These are phyloP conservation scores for Tipula vernalis DNA, from an alignment of 2,888 invertebrate genomes.

Conservation along the genomic window DNA sequence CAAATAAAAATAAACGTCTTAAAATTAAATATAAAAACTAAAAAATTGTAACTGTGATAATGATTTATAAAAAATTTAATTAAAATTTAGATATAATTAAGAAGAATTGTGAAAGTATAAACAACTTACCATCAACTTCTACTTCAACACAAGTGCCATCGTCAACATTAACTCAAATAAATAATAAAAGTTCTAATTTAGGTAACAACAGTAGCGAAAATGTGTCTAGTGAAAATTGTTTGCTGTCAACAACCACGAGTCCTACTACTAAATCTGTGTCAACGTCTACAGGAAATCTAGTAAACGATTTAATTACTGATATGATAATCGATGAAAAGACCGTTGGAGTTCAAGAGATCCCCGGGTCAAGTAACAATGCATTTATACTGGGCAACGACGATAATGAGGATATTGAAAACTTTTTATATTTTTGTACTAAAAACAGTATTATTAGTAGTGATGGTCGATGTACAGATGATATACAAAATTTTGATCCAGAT, in stretches of 20 bases:
- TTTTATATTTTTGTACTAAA: conserved; percentile 8
- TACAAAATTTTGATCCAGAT: not conserved
- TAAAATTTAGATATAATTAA: conserved; percentile 6
- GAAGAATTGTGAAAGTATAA: conserved; percentile 17
- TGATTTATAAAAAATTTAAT: not conserved
- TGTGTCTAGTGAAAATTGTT: not conserved
- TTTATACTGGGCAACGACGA: not conserved
- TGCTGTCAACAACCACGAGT: not conserved
- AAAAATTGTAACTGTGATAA: conserved; percentile 7
- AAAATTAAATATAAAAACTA: not conserved
- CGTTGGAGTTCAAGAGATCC: not conserved
- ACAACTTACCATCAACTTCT: conserved; percentile 15
- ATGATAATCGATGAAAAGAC: not conserved
- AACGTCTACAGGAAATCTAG: conserved; percentile 7
- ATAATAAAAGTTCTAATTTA: not conserved
- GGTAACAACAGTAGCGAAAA: not conserved
- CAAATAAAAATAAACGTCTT: not conserved
- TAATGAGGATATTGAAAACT: conserved; percentile 7
- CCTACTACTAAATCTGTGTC: not conserved
- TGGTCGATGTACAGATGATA: not conserved
- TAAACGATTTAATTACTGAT: not conserved
- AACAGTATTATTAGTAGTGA: not conserved
- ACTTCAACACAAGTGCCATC: not conserved
- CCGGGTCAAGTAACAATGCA: not conserved
- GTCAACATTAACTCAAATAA: conserved; percentile 6